phyloP scores from a whole-genome alignment of 2,888 invertebrate species.

The Anthophora plumipes region DNA sequence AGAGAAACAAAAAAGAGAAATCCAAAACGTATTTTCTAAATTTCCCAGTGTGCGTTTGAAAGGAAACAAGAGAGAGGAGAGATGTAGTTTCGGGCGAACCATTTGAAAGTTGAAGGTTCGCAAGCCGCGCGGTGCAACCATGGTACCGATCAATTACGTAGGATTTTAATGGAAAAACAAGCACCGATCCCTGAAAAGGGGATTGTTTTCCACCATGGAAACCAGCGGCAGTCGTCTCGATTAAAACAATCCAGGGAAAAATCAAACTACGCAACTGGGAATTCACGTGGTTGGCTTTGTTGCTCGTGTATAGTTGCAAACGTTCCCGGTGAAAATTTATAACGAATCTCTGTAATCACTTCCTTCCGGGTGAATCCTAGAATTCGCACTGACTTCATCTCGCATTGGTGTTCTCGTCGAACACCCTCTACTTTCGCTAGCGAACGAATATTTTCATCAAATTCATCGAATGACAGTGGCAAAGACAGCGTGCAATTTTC shows the following conservation, averaged over 20 bases:
- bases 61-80: too few species aligned
- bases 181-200: neutral
- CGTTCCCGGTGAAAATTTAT: conserved; percentile 6
- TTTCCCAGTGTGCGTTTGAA: too few species aligned
- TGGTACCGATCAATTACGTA: conserved; percentile 20
- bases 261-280: conserved; percentile 3
- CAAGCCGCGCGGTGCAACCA: too few species aligned
- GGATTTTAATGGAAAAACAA: conserved; percentile 25
- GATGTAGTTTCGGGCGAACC: too few species aligned
- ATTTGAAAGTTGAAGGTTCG: neutral
- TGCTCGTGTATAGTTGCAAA: neutral
- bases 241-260: neutral
- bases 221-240: conserved; percentile 9
- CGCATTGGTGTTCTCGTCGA: too few species aligned
- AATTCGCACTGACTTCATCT: too few species aligned
- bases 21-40: too few species aligned
- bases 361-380: neutral
- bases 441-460: neutral
- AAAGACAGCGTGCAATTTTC: conserved; percentile 3
- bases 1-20: too few species aligned
- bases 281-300: neutral
- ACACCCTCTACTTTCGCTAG: too few species aligned
- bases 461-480: neutral
- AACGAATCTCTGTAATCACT: neutral
- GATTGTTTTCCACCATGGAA: conserved; percentile 29